Base-by-base conservation (phyloP, 2,113 vertebrate genomes). In the Crocuta crocuta region DNA sequence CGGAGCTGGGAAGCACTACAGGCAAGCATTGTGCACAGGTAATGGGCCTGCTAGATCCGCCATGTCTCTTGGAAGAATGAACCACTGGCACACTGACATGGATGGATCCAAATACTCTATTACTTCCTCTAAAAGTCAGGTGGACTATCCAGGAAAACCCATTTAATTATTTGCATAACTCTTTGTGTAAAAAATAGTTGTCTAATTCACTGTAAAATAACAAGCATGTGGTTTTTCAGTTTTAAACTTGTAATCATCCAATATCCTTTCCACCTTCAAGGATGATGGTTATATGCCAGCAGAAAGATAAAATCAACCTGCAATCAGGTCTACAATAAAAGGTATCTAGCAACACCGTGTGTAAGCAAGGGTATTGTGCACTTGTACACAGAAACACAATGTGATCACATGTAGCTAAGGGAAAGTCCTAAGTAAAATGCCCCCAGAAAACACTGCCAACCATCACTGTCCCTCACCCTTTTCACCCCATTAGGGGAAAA, bases 201-300 rank as follows among this genome's bases (percentile, higher is more conserved):
- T 63, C 45, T 96, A 50, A 89, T 39, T 92, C 23, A 79, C 5
- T 76, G n/a, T 55, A 73, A 84, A 95, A 76, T 71, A 82, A 74
- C 10, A 65, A 91, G 21, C 31, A 70, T 17, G 1, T 81, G 6
- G 15, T 55, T 96, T 95, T 86, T 81, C n/a, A 71, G 43, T 15
- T 78, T 16, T 61, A 90, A 90, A 39, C 19, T 11, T 68, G 2
- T 35, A 82, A 82, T 26, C 35, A 66, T 92, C 17, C 68, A 28
- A 23, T 50, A 73, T 45, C 17, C 19, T 50, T 96, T 81, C 24
- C 5, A 86, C n/a, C 71, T 82, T 89, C 31, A 39, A 70, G 45
- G 16, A 86, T 26, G 11, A 48, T n/a, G 28, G 33, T 28, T 26
- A 82, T 93, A 95, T 70, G 10, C n/a, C 6, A 79, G n/a, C 6